phyloP scores from a whole-genome alignment of 2,113 vertebrate genomes.

The Oreochromis aureus region DNA sequence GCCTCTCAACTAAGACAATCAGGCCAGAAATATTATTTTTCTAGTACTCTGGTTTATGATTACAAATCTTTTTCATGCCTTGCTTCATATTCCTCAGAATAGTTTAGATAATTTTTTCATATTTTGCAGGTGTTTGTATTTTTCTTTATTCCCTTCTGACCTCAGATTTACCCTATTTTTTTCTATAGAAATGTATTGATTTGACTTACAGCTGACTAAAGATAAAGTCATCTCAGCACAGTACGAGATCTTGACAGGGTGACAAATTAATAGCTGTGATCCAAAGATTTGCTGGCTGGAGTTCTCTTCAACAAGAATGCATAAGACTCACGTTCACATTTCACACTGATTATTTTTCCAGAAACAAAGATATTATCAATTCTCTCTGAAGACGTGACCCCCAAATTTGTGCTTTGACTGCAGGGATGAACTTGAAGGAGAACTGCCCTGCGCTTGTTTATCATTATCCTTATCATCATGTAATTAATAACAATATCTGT shows the following conservation, averaged over 20 bases:
- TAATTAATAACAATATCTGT: background rate
- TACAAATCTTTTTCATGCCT: background rate
- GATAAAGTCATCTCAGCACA: background rate
- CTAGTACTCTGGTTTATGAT: background rate
- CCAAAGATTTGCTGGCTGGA: background rate
- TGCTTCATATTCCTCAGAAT: background rate
- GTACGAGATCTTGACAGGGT: background rate
- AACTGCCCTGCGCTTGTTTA: background rate
- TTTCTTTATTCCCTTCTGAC: background rate
- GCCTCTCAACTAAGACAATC: background rate
- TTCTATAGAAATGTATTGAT: background rate
- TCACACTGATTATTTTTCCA: background rate
- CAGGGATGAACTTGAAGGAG: background rate
- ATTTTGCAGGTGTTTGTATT: background rate
- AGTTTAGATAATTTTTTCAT: background rate
- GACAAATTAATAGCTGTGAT: background rate
- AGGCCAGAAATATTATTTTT: background rate
- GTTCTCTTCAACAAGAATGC: background rate
- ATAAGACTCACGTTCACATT: background rate
- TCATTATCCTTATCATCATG: background rate
- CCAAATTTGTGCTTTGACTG: background rate
- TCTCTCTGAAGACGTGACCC: background rate
- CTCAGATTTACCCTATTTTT: background rate
- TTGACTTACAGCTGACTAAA: background rate
- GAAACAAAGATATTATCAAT: background rate